Percentiles rank a stretch among this genome's conserved stretches.
Evolutionary conservation across 2,113 vertebrate genomes (phyloP).

Genomic region (Thalassarche chlororhynchos): DNA sequence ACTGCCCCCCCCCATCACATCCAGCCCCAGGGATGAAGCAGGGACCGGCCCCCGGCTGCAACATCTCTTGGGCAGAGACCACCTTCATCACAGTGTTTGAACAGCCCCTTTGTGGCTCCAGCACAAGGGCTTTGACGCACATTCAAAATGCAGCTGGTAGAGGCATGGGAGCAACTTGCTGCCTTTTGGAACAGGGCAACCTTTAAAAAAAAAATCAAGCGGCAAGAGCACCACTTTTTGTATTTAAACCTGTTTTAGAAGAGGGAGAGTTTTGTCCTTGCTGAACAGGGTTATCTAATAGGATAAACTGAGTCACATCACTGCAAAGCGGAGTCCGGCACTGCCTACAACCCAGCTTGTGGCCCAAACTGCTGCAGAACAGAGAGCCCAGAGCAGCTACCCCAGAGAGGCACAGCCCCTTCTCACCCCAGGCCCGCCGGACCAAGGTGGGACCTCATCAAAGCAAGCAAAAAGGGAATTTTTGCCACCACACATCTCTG

Average conservation of each 20-base stretch:
- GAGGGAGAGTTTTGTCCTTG: neutral
- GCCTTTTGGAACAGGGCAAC: neutral
- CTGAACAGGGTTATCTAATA: neutral
- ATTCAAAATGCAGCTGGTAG: neutral
- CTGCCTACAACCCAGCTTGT: neutral
- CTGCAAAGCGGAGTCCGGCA: neutral
- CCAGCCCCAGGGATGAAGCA: neutral
- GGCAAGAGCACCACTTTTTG: neutral
- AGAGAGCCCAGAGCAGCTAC: neutral
- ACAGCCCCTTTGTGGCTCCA: neutral
- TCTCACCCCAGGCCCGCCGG: too few species aligned
- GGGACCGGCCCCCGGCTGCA: neutral
- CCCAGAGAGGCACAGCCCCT: neutral
- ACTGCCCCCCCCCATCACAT: neutral
- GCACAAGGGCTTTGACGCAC: neutral
- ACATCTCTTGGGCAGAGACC: neutral
- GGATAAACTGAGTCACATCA: neutral
- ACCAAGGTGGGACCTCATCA: neutral
- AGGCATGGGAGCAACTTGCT: neutral
- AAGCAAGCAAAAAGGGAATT: neutral
- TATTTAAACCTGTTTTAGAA: neutral
- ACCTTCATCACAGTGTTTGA: neutral
- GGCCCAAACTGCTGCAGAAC: neutral
- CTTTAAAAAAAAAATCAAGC: neutral
- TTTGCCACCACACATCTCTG: neutral